Evolutionary conservation across 2,888 invertebrate genomes (phyloP).

Genomic region (Drosophila mimica): DNA sequence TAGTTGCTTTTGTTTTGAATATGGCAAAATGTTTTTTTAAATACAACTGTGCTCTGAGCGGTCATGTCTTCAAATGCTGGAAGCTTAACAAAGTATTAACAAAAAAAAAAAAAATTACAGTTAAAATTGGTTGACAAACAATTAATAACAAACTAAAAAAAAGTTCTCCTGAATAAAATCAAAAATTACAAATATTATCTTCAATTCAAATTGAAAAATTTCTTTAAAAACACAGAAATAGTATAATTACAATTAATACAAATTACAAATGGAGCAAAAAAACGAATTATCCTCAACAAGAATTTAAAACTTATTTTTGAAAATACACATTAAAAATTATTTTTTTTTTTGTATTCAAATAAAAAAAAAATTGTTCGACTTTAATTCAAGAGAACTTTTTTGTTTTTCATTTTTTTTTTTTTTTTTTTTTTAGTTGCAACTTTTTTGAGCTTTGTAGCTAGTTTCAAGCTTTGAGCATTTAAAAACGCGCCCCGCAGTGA

Average conservation of each 20-base stretch:
- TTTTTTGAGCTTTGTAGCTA: not conserved
- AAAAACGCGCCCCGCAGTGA: conserved; percentile 13
- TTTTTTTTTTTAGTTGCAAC: not conserved
- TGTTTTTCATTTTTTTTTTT: not conserved
- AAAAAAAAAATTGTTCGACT: not conserved
- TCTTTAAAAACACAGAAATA: not conserved
- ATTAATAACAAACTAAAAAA: not conserved
- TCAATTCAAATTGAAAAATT: not conserved
- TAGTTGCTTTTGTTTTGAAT: conserved; percentile 9
- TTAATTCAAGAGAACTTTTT: not conserved
- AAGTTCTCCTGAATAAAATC: not conserved
- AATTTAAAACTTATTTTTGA: not conserved
- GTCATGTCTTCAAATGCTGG: conserved; percentile 63
- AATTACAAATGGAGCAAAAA: not conserved
- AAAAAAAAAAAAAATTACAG: not conserved
- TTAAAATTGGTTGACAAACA: not conserved
- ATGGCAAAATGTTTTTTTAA: conserved; percentile 50
- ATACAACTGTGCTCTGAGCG: conserved; percentile 58
- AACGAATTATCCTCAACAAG: not conserved
- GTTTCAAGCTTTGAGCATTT: conserved; percentile 29
- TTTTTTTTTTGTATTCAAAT: not conserved
- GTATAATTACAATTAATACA: not conserved
- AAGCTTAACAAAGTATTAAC: conserved; percentile 35
- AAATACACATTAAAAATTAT: not conserved
- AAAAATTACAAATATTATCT: not conserved